These are phyloP conservation scores for Halictus rubicundus DNA, from an alignment of 1,140 invertebrate species.

Conservation along the genomic window DNA sequence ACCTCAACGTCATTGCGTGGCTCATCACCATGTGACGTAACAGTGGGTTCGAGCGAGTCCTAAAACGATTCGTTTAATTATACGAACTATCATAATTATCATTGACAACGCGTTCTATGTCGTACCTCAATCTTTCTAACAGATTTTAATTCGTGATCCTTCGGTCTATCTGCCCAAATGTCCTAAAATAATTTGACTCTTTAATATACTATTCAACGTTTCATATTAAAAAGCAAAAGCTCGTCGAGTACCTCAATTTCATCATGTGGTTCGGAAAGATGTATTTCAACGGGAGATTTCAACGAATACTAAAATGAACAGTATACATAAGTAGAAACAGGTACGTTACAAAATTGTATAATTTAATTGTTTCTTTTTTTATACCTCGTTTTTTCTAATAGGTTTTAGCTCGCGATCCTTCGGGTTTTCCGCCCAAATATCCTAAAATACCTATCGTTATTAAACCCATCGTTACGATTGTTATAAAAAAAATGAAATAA, in stretches of 20 bases:
- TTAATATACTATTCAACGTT: neutral
- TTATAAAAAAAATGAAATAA: neutral
- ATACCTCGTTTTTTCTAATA: too few relatives aligned
- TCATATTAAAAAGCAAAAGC: too few relatives aligned
- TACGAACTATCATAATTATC: too few relatives aligned
- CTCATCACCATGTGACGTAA: neutral
- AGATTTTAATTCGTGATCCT: neutral
- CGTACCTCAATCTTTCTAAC: neutral
- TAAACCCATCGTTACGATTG: too few relatives aligned
- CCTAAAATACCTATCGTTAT: neutral
- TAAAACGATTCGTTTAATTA: neutral
- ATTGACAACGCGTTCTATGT: too few relatives aligned
- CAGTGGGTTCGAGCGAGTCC: neutral
- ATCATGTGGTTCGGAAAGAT: too few relatives aligned
- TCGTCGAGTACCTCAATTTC: constrained; percentile 27
- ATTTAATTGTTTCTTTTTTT: too few relatives aligned
- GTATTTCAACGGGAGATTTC: too few relatives aligned
- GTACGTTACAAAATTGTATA: too few relatives aligned
- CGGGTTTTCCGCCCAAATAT: neutral
- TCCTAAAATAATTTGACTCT: neutral
- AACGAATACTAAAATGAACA: too few relatives aligned
- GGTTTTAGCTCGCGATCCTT: neutral
- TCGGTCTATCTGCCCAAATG: neutral
- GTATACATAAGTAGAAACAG: too few relatives aligned
- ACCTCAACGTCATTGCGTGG: neutral